These are phyloP conservation scores for Hyles vespertilio DNA, from an alignment of 1,140 invertebrate genomes.

Conservation along the genomic window DNA sequence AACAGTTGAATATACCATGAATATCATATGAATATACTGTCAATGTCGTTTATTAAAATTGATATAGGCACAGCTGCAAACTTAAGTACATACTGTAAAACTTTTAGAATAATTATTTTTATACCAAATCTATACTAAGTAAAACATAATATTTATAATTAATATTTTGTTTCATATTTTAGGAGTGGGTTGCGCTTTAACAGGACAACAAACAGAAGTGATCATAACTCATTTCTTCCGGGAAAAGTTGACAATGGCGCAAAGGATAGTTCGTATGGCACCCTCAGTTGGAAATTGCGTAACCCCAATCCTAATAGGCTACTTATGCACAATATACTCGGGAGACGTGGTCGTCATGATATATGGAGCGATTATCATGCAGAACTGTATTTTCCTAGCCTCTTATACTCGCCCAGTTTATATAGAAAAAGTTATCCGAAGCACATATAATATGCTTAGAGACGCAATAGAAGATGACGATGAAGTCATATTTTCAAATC, in stretches of 20 bases:
- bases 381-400: constrained; percentile 64
- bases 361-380: constrained; percentile 65
- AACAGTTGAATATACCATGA: too few species aligned
- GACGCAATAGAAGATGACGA: constrained; percentile 69
- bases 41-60: too few species aligned
- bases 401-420: constrained; percentile 64
- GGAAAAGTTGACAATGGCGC: constrained; percentile 57
- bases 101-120: too few species aligned
- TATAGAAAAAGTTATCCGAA: constrained; percentile 58
- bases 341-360: constrained; percentile 58
- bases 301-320: constrained; percentile 52
- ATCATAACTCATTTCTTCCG: constrained; percentile 71
- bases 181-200: constrained; percentile 66
- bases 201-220: constrained; percentile 68
- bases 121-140: too few species aligned
- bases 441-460: constrained; percentile 66
- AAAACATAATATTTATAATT: too few species aligned
- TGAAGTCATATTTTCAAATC: constrained; percentile 69
- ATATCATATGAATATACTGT: too few species aligned
- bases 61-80: too few species aligned
- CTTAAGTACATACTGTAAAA: too few species aligned
- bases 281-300: constrained; percentile 61
- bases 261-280: constrained; percentile 59
- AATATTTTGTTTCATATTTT: constrained; percentile 24
- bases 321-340: constrained; percentile 48